Base-by-base conservation (phyloP, 2,888 invertebrate species). In the Spisula solida region DNA sequence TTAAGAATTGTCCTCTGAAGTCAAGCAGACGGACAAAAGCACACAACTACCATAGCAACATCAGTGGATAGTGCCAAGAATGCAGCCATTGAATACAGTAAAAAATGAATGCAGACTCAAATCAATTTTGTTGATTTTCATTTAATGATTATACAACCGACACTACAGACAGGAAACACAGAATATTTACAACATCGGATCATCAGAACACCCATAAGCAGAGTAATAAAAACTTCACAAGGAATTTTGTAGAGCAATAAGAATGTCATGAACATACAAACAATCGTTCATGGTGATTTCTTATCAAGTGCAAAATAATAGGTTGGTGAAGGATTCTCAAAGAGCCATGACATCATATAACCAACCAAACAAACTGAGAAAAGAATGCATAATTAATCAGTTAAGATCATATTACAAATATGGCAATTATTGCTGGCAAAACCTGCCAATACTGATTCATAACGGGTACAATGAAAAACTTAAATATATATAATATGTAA, bases 371-470 rank as follows among this genome's bases (percentile, higher is more conserved):
- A 2, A n/a, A 25, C 60, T 25, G 5, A 25, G 25, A 25, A 66
- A n/a, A 66, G 60, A 66, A 66, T 66, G 60, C 60, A 66, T 66
- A 66, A 66, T 66, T 66, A 66, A 66, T 66, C 5, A 66, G 60
- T 25, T 4, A 2, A 66, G 60, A 66, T 66, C 60, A 66, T 25
- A 6, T 25, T 66, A 66, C 60, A 66, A 66, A 66, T 66, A 66
- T 66, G 60, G 25, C 60, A 66, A 66, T 66, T 25, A 66, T 66
- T 4, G 25, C 10, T 25, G 60, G 60, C 60, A 25, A 66, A 66
- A 25, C 10, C 60, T 66, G 25, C 60, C 60, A 66, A 66, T 66
- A 66, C 25, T 25, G 25, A 66, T 66, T 66, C 60, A 66, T 6
- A 66, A 66, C 6, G 25, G 25, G 25, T 25, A 66, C 10, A 66